phyloP scores from a whole-genome alignment of 2,888 invertebrate genomes.

The Chalcosyrphus nemorum region DNA sequence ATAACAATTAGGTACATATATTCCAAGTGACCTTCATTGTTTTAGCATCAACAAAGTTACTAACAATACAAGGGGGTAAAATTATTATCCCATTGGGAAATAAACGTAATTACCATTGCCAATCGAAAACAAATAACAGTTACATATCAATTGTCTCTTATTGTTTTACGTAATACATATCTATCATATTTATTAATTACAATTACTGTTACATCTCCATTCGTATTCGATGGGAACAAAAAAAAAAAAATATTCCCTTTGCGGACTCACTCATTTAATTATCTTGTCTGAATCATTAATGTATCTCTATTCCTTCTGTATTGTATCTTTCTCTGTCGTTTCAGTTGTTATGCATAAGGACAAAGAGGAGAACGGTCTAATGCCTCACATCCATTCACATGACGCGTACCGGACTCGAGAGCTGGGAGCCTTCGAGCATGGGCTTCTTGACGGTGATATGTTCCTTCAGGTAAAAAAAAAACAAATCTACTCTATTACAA shows the following conservation, averaged over 20 bases:
- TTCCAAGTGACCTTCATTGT: too few relatives aligned
- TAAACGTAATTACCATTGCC: constrained; percentile 2
- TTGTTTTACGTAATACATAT: neutral
- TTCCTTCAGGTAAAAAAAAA: constrained; percentile 90
- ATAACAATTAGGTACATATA: too few relatives aligned
- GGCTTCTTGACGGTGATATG: constrained; percentile 96
- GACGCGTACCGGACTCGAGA: constrained; percentile 86
- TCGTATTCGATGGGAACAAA: constrained; percentile 14
- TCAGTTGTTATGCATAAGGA: constrained; percentile 97
- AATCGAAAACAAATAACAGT: constrained; percentile 42
- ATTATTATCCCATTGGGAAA: constrained; percentile 4
- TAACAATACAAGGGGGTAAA: neutral
- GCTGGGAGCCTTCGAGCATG: constrained; percentile 93
- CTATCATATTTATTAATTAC: constrained; percentile 38
- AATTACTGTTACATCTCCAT: constrained; percentile 42
- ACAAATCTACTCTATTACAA: constrained; percentile 42
- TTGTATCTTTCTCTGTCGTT: constrained; percentile 81
- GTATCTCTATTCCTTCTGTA: constrained; percentile 22
- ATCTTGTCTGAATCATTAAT: constrained; percentile 67
- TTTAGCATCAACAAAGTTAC: neutral
- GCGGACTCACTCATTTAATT: constrained; percentile 54
- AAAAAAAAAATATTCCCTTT: constrained; percentile 5
- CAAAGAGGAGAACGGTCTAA: constrained; percentile 91
- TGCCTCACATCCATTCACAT: constrained; percentile 85
- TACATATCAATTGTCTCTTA: constrained; percentile 15